These are phyloP conservation scores for Heliconius ethilla DNA, from an alignment of 2,888 invertebrate species.

Conservation along the genomic window DNA sequence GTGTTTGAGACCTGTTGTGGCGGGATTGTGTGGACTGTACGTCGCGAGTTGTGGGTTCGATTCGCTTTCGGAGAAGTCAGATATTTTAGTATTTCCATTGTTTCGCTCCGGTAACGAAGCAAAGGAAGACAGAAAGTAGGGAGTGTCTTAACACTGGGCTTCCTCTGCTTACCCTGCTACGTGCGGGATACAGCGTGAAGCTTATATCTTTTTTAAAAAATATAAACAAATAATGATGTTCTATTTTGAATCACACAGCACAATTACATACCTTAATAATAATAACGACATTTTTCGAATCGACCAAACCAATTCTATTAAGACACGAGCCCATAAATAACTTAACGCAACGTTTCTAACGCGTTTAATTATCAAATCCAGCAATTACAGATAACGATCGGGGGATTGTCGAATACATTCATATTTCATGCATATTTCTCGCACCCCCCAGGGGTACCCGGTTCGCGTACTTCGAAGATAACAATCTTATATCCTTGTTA, in stretches of 20 bases:
- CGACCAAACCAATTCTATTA: slow-evolving; percentile 43
- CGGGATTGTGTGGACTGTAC: no score
- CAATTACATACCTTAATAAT: neutral
- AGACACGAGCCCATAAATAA: slow-evolving; percentile 45
- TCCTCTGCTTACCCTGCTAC: no score
- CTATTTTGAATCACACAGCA: neutral
- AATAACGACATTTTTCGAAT: slow-evolving; percentile 13
- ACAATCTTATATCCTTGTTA: slow-evolving; percentile 77
- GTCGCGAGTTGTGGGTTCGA: no score
- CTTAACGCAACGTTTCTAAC: slow-evolving; percentile 43
- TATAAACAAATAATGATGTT: no score
- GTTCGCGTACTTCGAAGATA: slow-evolving; percentile 65
- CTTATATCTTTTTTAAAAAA: neutral
- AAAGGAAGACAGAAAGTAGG: no score
- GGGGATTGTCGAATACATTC: slow-evolving; percentile 48
- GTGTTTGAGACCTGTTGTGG: no score
- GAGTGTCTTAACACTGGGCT: no score
- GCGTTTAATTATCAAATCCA: slow-evolving; percentile 49
- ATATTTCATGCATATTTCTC: slow-evolving; percentile 46
- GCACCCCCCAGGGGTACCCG: slow-evolving; percentile 54
- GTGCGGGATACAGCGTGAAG: no score
- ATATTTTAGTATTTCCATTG: no score
- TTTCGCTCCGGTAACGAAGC: no score
- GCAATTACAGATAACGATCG: slow-evolving; percentile 52
- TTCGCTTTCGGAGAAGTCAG: no score